These are phyloP conservation scores for Theocolax elegans DNA, from an alignment of 1,140 invertebrate genomes.

Conservation along the genomic window DNA sequence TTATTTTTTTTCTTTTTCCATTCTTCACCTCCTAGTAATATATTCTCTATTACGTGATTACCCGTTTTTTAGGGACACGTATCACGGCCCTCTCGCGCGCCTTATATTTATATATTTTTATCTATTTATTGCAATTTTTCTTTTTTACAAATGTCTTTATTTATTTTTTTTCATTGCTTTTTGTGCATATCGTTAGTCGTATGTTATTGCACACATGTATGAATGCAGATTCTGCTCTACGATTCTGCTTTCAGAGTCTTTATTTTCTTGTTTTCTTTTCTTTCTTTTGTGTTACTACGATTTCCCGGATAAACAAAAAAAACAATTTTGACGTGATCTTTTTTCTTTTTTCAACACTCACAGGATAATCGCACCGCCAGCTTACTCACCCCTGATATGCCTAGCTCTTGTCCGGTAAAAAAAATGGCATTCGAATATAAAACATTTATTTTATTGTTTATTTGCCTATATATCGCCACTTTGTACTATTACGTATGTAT, in stretches of 20 bases:
- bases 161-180: not conserved
- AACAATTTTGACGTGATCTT: too few species aligned
- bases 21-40: not conserved
- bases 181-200: not conserved
- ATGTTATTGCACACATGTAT: not conserved
- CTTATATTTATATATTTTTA: not conserved
- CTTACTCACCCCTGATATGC: constrained; percentile 60
- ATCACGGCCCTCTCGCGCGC: constrained; percentile 13
- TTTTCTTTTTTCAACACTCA: too few species aligned
- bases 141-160: too few species aligned
- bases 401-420: constrained; percentile 46
- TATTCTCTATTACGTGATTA: not conserved
- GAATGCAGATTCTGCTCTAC: not conserved
- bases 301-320: too few species aligned
- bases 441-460: too few species aligned
- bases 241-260: constrained; percentile 32
- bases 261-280: constrained; percentile 6
- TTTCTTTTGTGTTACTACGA: constrained; percentile 3
- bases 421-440: not conserved
- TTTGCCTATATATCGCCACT: too few species aligned
- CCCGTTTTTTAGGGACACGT: constrained; percentile 14
- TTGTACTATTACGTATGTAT: too few species aligned
- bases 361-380: constrained; percentile 59
- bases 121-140: not conserved
- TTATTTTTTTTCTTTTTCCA: not conserved